phyloP scores from a whole-genome alignment of 2,797 vertebrate genomes.

The Anniella stebbinsi region DNA sequence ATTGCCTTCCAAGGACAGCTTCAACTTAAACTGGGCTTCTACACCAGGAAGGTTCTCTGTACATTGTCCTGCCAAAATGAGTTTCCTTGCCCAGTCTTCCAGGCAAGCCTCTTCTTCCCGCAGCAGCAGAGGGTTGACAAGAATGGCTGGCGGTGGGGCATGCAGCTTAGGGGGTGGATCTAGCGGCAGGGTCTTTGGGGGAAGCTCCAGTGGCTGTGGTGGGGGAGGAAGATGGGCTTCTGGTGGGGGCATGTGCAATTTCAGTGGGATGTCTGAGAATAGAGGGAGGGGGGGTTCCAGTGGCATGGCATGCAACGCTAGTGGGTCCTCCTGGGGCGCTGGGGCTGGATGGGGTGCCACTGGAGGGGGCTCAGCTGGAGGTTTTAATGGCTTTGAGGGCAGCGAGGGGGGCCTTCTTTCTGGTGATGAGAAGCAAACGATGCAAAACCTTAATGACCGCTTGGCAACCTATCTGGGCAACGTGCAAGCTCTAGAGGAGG shows the following conservation, averaged over 20 bases:
- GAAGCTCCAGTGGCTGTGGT: slow-evolving; percentile 55
- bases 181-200: slow-evolving; percentile 47
- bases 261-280: not conserved
- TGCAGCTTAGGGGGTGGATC: slow-evolving; percentile 14
- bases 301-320: not conserved
- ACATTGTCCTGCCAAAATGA: not conserved
- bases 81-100: not conserved
- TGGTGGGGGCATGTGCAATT: slow-evolving; percentile 55
- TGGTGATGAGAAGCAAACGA: slow-evolving; percentile 91
- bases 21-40: slow-evolving; percentile 34
- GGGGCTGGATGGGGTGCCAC: not conserved
- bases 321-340: not conserved
- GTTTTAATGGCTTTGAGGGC: slow-evolving; percentile 67
- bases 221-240: slow-evolving; percentile 53
- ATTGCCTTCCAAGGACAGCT: not conserved
- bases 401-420: slow-evolving; percentile 80
- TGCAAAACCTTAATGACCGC: slow-evolving; percentile 97
- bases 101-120: slow-evolving; percentile 37
- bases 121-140: slow-evolving; percentile 47
- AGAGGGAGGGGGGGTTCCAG: not conserved
- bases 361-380: slow-evolving; percentile 71
- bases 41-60: not conserved
- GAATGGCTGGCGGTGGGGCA: slow-evolving; percentile 17
- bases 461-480: slow-evolving; percentile 94
- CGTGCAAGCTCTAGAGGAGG: slow-evolving; percentile 88